Evolutionary conservation across 2,113 vertebrate genomes (phyloP), one percentile per base, ranked within the genome.

Genomic region (Lepidothrix coronata): DNA sequence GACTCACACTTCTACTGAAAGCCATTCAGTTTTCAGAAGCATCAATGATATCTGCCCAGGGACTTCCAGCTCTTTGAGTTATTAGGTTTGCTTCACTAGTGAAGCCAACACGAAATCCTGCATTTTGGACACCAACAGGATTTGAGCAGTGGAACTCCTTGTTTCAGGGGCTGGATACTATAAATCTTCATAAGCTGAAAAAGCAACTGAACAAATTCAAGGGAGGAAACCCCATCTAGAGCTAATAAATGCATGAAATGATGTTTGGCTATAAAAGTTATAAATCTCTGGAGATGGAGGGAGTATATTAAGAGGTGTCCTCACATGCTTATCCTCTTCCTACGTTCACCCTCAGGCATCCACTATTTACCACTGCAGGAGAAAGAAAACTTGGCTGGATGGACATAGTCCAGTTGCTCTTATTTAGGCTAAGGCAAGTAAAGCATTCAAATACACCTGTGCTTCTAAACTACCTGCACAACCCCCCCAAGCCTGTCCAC

Each of bases 1-100:
- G 92, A 94, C 57, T 89, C 79, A 67, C 84, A 35, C 23, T 66
- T 94, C 76, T 65, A 71, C 51, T 31, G 76, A 94, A 88, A 93
- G 11, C 71, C 82, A 67, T 92, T 91, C 91, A 88, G 59, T 67
- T 95, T 92, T 92, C 73, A 71, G 83, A 90, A 70, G 75, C 67
- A 71, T 86, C 95, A 93, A 4, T 71, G 68, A 46, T 71, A 91
- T 23, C 57, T 92, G 52, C 70, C 31, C n/a, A 68, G 80, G 80
- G 86, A 95, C 49, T 52, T 91, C 30, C 76, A 78, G 70, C 43
- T 86, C 76, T 85, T 35, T 58, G 82, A 85, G 61, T 80, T 85
- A 88, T n/a, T 89, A 80, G 16, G 14, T 66, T 88, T 79, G 72
- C 44, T 93, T 85, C 85, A 76, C 43, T 20, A 55, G 55, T 39